Evolutionary conservation across 2,113 vertebrate genomes (phyloP), one percentile per base, ranked within the genome.

Genomic region (Uropsilus gracilis): DNA sequence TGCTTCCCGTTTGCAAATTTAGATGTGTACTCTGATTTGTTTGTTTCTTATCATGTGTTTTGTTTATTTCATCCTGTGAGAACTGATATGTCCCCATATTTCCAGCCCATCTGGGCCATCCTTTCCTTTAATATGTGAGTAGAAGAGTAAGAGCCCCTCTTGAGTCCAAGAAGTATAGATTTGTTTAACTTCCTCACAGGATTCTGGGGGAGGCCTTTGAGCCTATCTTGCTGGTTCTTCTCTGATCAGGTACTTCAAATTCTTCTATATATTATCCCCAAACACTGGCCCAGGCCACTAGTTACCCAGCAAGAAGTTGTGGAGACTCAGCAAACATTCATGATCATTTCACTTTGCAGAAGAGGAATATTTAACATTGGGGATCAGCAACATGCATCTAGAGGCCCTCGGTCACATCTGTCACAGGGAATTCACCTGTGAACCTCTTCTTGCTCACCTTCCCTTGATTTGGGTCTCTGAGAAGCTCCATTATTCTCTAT

Each of bases 81-180:
- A n/a, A n/a, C 30, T 17, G n/a, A 8, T 37, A 2, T 44, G 1
- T 72, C 28, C 11, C 34, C 55, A 44, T 11, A 32, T 37, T 75
- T 73, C 46, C 8, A 71, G 50, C 0, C 0, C n/a, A 39, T 4
- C 22, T 4, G 50, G 7, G 12, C 46, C 44, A 13, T 75, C 76
- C 16, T 39, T 83, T 76, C 14, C 32, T 89, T 87, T 71, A 28
- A 53, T 3, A 37, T 83, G 17, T 20, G 57, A 24, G 72, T 37
- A 0, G 1, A 68, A 32, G 17, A 50, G 12, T 7, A 71, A 66
- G 32, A 81, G 11, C 10, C 5, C 1, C 11, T 4, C 16, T 12
- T 18, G 7, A 2, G 42, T 2, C 39, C 22, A 6, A 1, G 2
- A 37, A 12, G 10, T 9, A 1, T 32, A 32, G 24, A 17, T 13